Conservation (phyloP, 2,113 vertebrate species). For the Eonycteris spelaea region DNA sequence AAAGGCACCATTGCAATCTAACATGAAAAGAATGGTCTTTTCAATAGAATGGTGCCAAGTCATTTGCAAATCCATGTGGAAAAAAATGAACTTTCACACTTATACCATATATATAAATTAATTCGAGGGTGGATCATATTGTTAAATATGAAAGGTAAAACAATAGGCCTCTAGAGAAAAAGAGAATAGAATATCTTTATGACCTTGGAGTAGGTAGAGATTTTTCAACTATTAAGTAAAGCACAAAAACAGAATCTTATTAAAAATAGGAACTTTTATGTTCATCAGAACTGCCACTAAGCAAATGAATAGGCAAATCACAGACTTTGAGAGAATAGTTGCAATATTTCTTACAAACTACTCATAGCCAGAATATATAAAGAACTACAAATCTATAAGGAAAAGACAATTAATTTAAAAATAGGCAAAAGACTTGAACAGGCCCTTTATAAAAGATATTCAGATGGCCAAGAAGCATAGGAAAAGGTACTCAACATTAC, state of each 20-base stretch:
- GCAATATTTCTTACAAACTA: not conserved
- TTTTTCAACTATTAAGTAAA: not conserved
- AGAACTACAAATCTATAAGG: not conserved
- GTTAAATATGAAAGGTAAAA: not conserved
- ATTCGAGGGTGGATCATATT: not conserved
- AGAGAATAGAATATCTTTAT: not conserved
- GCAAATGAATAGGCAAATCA: not conserved
- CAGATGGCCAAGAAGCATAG: not conserved
- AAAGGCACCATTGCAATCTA: not conserved
- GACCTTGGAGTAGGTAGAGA: not conserved
- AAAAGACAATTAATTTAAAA: not conserved
- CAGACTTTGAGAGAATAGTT: not conserved
- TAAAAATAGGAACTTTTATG: not conserved
- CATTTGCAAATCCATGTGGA: not conserved
- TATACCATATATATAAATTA: not conserved
- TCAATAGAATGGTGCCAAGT: not conserved
- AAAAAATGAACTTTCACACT: not conserved
- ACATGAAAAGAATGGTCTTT: not conserved
- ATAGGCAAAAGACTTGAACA: not conserved
- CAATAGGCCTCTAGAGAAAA: not conserved
- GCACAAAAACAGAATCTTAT: not conserved
- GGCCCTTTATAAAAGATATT: not conserved
- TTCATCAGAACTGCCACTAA: conserved; percentile 10
- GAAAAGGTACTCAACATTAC: not conserved
- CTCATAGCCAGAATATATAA: not conserved